phyloP scores from a whole-genome alignment of 2,797 vertebrate species.

The Acipenser transmontanus region DNA sequence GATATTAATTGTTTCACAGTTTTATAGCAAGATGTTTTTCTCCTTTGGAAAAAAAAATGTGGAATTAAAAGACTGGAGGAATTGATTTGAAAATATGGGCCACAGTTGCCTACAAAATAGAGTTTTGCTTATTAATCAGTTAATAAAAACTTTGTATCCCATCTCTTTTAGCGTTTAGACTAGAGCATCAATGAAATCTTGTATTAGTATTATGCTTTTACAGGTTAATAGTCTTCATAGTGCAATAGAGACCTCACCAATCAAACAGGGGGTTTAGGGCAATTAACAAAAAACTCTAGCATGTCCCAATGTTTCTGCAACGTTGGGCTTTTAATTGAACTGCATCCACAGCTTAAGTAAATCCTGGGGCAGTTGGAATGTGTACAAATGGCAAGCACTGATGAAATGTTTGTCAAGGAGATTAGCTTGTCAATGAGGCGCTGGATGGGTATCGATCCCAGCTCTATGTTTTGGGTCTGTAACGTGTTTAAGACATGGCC shows the following conservation, averaged over 20 bases:
- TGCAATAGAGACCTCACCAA: constrained; percentile 7
- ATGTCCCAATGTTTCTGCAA: background rate
- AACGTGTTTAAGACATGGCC: constrained; percentile 56
- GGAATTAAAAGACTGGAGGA: no score
- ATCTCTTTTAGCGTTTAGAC: background rate
- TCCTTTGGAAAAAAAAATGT: no score
- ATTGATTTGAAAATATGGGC: no score
- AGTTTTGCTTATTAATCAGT: no score
- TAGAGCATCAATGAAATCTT: background rate
- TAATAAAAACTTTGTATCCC: no score
- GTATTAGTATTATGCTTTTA: background rate
- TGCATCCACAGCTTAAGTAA: constrained; percentile 26
- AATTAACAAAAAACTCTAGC: background rate
- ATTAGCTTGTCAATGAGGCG: constrained; percentile 66
- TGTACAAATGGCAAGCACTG: constrained; percentile 56
- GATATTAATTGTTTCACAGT: no score
- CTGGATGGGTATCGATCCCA: constrained; percentile 68
- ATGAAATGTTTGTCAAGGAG: constrained; percentile 80
- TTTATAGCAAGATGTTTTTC: no score
- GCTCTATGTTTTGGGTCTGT: constrained; percentile 50
- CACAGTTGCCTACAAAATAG: no score
- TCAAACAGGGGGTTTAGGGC: constrained; percentile 7
- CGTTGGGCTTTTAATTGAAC: constrained; percentile 6
- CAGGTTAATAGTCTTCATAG: background rate
- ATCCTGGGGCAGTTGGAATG: constrained; percentile 37